phyloP scores from a whole-genome alignment of 1,140 invertebrate species.

The Trachymyrmex septentrionalis region DNA sequence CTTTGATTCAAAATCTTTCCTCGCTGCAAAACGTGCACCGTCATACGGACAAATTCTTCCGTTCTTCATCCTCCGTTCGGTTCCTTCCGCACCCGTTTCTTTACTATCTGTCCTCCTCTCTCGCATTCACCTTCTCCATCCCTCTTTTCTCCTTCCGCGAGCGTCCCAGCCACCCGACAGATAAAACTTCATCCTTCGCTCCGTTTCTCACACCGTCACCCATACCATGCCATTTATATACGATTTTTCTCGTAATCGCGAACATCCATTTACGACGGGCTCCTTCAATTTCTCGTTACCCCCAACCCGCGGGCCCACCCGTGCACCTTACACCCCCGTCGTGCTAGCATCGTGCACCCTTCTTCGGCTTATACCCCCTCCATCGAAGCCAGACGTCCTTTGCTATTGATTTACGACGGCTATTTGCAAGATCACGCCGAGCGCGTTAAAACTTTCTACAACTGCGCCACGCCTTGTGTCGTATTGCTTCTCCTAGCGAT shows the following conservation, averaged over 20 bases:
- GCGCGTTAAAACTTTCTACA: constrained; percentile 83
- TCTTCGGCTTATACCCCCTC: constrained; percentile 22
- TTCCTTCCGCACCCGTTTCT: constrained; percentile 20
- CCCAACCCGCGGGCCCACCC: constrained; percentile 55
- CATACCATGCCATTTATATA: constrained; percentile 82
- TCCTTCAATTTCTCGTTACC: constrained; percentile 84
- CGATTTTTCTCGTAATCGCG: constrained; percentile 84
- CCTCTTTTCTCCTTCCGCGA: constrained; percentile 22
- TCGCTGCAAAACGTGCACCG: constrained; percentile 68
- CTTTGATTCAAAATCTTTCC: constrained; percentile 76
- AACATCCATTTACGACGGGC: constrained; percentile 83
- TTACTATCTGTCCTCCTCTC: constrained; percentile 14
- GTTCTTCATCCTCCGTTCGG: constrained; percentile 23
- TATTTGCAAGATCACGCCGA: constrained; percentile 84
- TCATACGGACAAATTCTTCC: constrained; percentile 70
- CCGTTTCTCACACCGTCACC: constrained; percentile 64
- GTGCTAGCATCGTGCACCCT: constrained; percentile 24
- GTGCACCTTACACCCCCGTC: constrained; percentile 38
- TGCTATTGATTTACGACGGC: constrained; percentile 84
- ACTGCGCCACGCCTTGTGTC: constrained; percentile 77
- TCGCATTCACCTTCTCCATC: not conserved
- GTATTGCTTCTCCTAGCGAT: constrained; percentile 68
- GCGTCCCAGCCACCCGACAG: constrained; percentile 65
- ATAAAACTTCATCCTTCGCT: constrained; percentile 80
- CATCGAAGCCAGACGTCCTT: constrained; percentile 37